These are phyloP conservation scores for Cheilosia vulpina DNA, from an alignment of 2,888 invertebrate species.

Conservation along the genomic window DNA sequence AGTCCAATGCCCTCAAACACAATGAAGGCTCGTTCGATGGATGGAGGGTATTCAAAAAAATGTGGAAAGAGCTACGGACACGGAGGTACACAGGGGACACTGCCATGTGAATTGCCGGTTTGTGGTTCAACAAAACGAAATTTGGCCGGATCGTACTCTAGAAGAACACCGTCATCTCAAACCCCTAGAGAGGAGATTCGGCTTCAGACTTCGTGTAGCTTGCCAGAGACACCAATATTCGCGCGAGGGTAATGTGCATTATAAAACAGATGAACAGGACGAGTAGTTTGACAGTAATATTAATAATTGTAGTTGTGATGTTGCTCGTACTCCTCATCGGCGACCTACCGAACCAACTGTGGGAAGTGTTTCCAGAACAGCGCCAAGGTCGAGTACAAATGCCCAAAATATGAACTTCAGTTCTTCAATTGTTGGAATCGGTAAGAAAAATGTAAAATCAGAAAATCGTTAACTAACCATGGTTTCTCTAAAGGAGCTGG, in stretches of 20 bases:
- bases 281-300: neutral
- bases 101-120: constrained; percentile 88
- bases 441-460: constrained; percentile 51
- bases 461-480: neutral
- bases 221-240: constrained; percentile 95
- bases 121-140: constrained; percentile 82
- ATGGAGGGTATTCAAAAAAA: constrained; percentile 89
- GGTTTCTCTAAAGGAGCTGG: constrained; percentile 77
- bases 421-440: constrained; percentile 82
- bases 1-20: constrained; percentile 86
- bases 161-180: constrained; percentile 84
- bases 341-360: constrained; percentile 84
- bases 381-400: constrained; percentile 85
- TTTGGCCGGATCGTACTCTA: constrained; percentile 83
- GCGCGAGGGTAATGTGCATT: constrained; percentile 86
- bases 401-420: constrained; percentile 82
- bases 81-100: constrained; percentile 87
- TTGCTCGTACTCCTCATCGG: constrained; percentile 92
- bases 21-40: constrained; percentile 93
- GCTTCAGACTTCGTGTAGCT: constrained; percentile 92
- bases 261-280: neutral
- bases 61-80: constrained; percentile 85
- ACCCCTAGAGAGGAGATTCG: constrained; percentile 86
- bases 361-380: constrained; percentile 84
- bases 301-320: constrained; percentile 86